These are phyloP conservation scores for Oriolus oriolus DNA, from an alignment of 2,113 vertebrate genomes.

Conservation along the genomic window DNA sequence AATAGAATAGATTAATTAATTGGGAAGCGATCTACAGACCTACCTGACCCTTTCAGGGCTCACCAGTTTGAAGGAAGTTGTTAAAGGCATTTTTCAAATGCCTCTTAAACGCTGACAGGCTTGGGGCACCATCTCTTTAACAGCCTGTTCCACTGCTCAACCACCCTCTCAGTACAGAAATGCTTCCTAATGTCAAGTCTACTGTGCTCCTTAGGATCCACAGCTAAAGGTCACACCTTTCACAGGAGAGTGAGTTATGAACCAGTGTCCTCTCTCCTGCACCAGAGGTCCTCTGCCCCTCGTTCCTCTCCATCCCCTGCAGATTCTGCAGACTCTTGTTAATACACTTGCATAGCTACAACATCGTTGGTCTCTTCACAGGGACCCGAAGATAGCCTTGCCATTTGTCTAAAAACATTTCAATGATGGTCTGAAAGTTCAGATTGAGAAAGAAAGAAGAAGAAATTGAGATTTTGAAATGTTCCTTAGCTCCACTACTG, in stretches of 20 bases:
- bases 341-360: background rate
- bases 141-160: background rate
- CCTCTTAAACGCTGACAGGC: background rate
- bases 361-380: background rate
- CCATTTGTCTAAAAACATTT: background rate
- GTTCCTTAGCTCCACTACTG: background rate
- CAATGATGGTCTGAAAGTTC: background rate
- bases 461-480: background rate
- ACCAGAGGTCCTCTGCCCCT: background rate
- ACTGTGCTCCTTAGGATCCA: background rate
- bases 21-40: background rate
- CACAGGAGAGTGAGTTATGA: background rate
- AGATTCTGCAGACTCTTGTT: background rate
- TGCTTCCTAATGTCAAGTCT: background rate
- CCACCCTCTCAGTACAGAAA: background rate
- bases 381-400: background rate
- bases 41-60: background rate
- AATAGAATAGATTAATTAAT: background rate
- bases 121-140: background rate
- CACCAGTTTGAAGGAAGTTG: background rate
- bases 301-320: background rate
- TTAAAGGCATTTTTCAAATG: background rate
- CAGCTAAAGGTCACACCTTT: background rate
- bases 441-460: background rate
- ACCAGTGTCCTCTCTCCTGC: rapidly evolving